Percentiles rank a stretch among this genome's conserved stretches.
Evolutionary conservation across 2,113 vertebrate genomes (phyloP).

Genomic region (Dasyurus viverrinus): DNA sequence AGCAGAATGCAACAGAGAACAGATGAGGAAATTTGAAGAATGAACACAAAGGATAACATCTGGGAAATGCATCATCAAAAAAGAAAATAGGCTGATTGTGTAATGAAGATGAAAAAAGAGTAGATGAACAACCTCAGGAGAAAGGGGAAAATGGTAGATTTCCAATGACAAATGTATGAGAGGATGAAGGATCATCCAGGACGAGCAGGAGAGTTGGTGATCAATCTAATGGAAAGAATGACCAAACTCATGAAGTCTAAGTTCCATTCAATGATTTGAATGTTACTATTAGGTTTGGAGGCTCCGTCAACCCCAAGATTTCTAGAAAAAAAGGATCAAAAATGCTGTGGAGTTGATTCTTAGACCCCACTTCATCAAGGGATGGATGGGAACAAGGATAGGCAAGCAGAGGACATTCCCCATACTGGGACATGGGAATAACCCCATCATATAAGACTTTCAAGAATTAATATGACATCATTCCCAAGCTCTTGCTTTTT

Average conservation of each 20-base stretch:
- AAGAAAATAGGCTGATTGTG: not conserved
- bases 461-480: not conserved
- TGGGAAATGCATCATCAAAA: not conserved
- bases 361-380: not conserved
- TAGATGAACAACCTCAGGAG: not conserved
- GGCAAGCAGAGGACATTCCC: not conserved
- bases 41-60: not conserved
- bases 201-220: not conserved
- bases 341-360: not conserved
- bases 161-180: not conserved
- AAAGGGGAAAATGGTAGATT: not conserved
- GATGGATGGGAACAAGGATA: not conserved
- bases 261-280: not conserved
- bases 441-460: not conserved
- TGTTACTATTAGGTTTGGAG: not conserved
- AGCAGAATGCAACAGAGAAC: not conserved
- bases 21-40: not conserved
- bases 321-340: not conserved
- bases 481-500: not conserved
- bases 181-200: not conserved
- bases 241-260: not conserved
- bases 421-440: not conserved
- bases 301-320: not conserved
- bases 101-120: not conserved
- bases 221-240: not conserved